phyloP scores from a whole-genome alignment of 2,888 invertebrate genomes.

The Branchipolynoe longqiensis region DNA sequence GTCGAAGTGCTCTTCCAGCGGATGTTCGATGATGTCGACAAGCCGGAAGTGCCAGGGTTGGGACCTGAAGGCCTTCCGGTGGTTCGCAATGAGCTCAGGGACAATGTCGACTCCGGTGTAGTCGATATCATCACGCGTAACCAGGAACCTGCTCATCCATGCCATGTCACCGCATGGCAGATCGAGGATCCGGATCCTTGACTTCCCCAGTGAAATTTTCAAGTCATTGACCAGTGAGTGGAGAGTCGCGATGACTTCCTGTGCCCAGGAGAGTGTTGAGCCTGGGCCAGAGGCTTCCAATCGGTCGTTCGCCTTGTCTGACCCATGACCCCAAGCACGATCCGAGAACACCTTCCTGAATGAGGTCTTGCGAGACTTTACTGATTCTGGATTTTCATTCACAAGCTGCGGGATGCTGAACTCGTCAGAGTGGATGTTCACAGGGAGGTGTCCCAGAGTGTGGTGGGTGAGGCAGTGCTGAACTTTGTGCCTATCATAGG shows the following conservation, averaged over 20 bases:
- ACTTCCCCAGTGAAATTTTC: constrained; percentile 52
- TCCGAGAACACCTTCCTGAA: constrained; percentile 64
- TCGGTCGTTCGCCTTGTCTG: constrained; percentile 62
- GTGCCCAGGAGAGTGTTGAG: constrained; percentile 66
- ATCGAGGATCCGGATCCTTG: constrained; percentile 64
- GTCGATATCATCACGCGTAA: constrained; percentile 68
- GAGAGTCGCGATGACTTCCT: constrained; percentile 64
- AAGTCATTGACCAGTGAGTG: constrained; percentile 64
- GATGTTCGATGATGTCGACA: constrained; percentile 62
- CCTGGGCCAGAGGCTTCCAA: constrained; percentile 66
- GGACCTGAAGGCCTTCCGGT: constrained; percentile 60
- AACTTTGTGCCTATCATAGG: background rate
- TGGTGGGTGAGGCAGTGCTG: constrained; percentile 63
- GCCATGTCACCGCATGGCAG: constrained; percentile 69
- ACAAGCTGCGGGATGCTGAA: background rate
- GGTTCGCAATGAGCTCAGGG: constrained; percentile 66
- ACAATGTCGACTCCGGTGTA: constrained; percentile 70
- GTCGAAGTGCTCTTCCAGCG: constrained; percentile 62
- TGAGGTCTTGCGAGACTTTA: constrained; percentile 33
- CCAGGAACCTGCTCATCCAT: constrained; percentile 69
- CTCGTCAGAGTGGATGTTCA: background rate
- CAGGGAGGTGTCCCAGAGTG: constrained; percentile 59
- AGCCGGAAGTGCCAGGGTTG: constrained; percentile 62
- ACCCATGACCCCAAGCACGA: constrained; percentile 64
- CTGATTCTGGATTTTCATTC: constrained; percentile 56